A percentile compares a stretch with the other conserved stretches of the same genome.
phyloP scores from a whole-genome alignment of 2,113 vertebrate genomes.

The Amblyopsis rosae region DNA sequence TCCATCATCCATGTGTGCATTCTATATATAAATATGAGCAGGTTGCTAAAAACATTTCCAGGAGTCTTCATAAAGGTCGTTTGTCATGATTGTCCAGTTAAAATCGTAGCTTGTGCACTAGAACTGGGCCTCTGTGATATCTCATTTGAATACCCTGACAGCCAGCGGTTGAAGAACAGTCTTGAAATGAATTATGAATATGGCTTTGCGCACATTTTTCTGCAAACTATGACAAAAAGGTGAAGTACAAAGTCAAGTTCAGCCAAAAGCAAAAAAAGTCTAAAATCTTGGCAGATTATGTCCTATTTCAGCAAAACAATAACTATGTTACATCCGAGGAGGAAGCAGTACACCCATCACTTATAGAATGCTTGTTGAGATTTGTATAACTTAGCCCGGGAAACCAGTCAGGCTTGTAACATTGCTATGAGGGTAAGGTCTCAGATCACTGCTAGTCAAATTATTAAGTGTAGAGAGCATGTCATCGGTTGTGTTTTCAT shows the following conservation, averaged over 20 bases:
- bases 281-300: slow-evolving; percentile 27
- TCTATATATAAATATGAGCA: slow-evolving; percentile 7
- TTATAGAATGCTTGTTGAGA: too few species aligned
- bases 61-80: slow-evolving; percentile 39
- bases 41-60: slow-evolving; percentile 29
- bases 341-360: too few species aligned
- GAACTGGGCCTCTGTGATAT: slow-evolving; percentile 62
- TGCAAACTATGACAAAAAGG: slow-evolving; percentile 68
- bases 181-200: slow-evolving; percentile 77
- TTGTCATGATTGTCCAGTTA: slow-evolving; percentile 51
- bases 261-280: slow-evolving; percentile 32
- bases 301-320: slow-evolving; percentile 17
- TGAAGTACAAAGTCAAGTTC: slow-evolving; percentile 63
- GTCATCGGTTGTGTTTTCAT: not conserved
- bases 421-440: too few species aligned
- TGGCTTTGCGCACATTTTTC: slow-evolving; percentile 55
- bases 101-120: slow-evolving; percentile 42
- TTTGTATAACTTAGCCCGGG: not conserved
- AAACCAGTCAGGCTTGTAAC: too few species aligned
- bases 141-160: slow-evolving; percentile 76
- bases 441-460: not conserved
- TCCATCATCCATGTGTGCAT: slow-evolving; percentile 7
- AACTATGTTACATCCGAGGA: not conserved
- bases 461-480: too few species aligned
- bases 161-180: slow-evolving; percentile 59